These are phyloP conservation scores for Lordiphosa clarofinis DNA, from an alignment of 1,140 invertebrate species.

Conservation along the genomic window DNA sequence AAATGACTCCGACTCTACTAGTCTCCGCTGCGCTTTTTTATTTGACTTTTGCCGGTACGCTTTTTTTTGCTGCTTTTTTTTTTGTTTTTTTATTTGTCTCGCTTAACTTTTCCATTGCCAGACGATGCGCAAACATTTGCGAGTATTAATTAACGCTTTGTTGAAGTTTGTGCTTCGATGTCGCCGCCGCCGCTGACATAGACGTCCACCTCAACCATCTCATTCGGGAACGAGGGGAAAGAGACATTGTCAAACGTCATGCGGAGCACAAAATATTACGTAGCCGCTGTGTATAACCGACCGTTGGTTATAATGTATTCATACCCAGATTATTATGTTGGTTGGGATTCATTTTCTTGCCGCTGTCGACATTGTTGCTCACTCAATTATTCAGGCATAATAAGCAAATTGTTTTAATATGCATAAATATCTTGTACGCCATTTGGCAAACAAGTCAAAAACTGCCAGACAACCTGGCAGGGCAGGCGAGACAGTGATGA, in stretches of 20 bases:
- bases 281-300: constrained; percentile 32
- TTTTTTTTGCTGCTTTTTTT: constrained; percentile 36
- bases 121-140: constrained; percentile 75
- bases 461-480: constrained; percentile 67
- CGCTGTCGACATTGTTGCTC: constrained; percentile 33
- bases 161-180: constrained; percentile 75
- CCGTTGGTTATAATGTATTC: constrained; percentile 27
- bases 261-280: constrained; percentile 51
- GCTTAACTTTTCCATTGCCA: constrained; percentile 78
- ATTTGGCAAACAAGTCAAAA: constrained; percentile 77
- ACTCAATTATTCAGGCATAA: constrained; percentile 78
- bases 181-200: constrained; percentile 43
- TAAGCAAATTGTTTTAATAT: constrained; percentile 79
- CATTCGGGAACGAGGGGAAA: neutral
- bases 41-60: constrained; percentile 72
- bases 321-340: constrained; percentile 26
- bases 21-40: constrained; percentile 65
- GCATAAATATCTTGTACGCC: constrained; percentile 78
- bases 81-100: constrained; percentile 29
- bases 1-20: constrained; percentile 46
- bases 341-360: constrained; percentile 33
- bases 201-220: constrained; percentile 27
- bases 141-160: constrained; percentile 78
- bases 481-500: constrained; percentile 35
- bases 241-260: constrained; percentile 37